A percentile compares a stretch with the other conserved stretches of the same genome.
These are phyloP conservation scores for Scaptodrosophila latifasciaeformis DNA, from an alignment of 2,888 invertebrate species.

Conservation along the genomic window DNA sequence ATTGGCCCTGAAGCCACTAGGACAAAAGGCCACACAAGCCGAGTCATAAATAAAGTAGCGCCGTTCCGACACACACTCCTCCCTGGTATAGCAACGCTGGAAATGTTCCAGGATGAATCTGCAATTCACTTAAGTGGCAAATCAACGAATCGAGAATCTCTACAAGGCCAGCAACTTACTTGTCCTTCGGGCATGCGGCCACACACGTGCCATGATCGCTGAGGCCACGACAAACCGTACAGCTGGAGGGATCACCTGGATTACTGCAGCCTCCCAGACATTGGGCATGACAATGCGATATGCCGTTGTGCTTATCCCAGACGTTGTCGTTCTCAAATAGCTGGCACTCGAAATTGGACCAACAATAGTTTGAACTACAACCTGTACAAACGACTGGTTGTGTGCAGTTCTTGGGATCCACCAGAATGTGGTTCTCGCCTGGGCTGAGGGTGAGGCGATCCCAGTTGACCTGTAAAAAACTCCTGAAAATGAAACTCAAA, in stretches of 20 bases:
- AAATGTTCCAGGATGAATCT: conserved; percentile 58
- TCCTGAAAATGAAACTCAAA: too few species aligned
- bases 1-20: conserved; percentile 45
- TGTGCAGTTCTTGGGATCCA: conserved; percentile 42
- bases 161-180: conserved; percentile 74
- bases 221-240: conserved; percentile 82
- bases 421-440: conserved; percentile 62
- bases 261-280: conserved; percentile 86
- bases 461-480: conserved; percentile 66
- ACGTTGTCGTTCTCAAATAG: conserved; percentile 62
- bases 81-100: conserved; percentile 81
- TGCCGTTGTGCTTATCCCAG: too few species aligned
- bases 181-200: conserved; percentile 80
- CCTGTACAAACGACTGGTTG: conserved; percentile 50
- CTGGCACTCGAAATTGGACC: conserved; percentile 71
- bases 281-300: conserved; percentile 80
- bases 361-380: conserved; percentile 68
- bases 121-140: conserved; percentile 27
- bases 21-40: conserved; percentile 55
- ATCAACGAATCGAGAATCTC: conserved; percentile 5
- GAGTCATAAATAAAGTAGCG: conserved; percentile 34
- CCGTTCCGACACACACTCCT: conserved; percentile 78
- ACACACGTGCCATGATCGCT: conserved; percentile 79
- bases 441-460: conserved; percentile 60
- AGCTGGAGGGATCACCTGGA: conserved; percentile 76